Percentiles rank a stretch among this genome's conserved stretches.
Evolutionary conservation across 2,888 invertebrate genomes (phyloP).

Genomic region (Chymomyza caudatula): DNA sequence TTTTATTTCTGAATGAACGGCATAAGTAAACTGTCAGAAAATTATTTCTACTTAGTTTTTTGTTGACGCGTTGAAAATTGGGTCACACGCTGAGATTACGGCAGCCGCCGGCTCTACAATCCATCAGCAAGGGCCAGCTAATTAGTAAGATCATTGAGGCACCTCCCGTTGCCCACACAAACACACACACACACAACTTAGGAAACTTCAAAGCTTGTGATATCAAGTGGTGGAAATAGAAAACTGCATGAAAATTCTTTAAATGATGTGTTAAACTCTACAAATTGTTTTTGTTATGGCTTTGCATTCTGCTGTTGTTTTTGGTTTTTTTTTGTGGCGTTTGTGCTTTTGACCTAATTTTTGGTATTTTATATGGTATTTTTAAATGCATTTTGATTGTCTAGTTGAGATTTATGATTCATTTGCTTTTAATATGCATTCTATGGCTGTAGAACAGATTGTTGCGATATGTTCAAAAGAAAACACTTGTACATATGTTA

Average conservation of each 20-base stretch:
- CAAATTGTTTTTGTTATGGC: not conserved
- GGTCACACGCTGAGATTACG: constrained; percentile 38
- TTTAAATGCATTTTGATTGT: not conserved
- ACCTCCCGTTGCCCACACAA: not conserved
- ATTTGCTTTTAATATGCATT: not conserved
- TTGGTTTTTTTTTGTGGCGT: not conserved
- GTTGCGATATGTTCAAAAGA: not conserved
- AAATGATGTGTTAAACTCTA: constrained; percentile 44
- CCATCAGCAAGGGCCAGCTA: constrained; percentile 56
- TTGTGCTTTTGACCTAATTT: not conserved
- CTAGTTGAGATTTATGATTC: not conserved
- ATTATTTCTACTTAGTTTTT: constrained; percentile 9
- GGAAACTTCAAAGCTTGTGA: not conserved
- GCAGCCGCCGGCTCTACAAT: constrained; percentile 26
- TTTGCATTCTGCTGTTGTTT: not conserved
- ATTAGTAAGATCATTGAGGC: constrained; percentile 32
- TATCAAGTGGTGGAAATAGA: constrained; percentile 22
- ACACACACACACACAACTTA: not conserved
- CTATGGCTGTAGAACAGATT: not conserved
- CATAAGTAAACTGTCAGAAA: constrained; percentile 46
- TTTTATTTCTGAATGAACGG: constrained; percentile 28
- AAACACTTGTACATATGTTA: too few species aligned
- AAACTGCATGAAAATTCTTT: constrained; percentile 19
- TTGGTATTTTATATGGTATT: not conserved
- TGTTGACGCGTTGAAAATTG: constrained; percentile 51